Percentiles rank a stretch among this genome's conserved stretches.
Conservation (phyloP, 2,113 vertebrate genomes). For the Carettochelys insculpta region DNA sequence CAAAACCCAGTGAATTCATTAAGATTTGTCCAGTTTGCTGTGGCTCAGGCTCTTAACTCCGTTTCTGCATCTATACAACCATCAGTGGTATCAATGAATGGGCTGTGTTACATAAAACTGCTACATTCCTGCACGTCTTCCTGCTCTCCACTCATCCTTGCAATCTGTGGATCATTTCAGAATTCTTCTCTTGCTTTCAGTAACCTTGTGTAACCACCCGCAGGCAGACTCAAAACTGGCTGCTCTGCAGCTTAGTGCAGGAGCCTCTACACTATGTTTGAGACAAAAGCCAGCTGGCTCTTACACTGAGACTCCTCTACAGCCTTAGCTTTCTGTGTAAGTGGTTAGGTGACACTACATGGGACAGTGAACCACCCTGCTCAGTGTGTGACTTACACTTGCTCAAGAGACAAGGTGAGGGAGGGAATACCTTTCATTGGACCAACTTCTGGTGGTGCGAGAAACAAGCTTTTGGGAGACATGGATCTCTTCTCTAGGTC, state of each 20-base stretch:
- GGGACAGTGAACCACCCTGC: too few relatives aligned
- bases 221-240: too few relatives aligned
- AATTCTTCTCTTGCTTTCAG: neutral
- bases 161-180: fast-evolving
- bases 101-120: neutral
- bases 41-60: neutral
- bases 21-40: neutral
- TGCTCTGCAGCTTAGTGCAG: too few relatives aligned
- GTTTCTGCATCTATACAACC: neutral
- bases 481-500: neutral
- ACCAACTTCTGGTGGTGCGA: neutral
- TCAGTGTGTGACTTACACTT: too few relatives aligned
- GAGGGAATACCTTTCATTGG: neutral
- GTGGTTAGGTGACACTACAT: too few relatives aligned
- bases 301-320: too few relatives aligned
- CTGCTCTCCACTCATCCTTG: fast-evolving
- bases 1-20: neutral
- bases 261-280: too few relatives aligned
- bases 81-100: neutral
- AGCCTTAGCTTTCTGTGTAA: too few relatives aligned
- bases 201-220: too few relatives aligned
- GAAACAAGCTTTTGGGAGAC: neutral
- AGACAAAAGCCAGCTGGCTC: too few relatives aligned
- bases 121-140: neutral
- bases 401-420: neutral